Percentiles rank a stretch among this genome's conserved stretches.
These are phyloP conservation scores for Ceriagrion tenellum DNA, from an alignment of 2,888 invertebrate genomes.

Conservation along the genomic window DNA sequence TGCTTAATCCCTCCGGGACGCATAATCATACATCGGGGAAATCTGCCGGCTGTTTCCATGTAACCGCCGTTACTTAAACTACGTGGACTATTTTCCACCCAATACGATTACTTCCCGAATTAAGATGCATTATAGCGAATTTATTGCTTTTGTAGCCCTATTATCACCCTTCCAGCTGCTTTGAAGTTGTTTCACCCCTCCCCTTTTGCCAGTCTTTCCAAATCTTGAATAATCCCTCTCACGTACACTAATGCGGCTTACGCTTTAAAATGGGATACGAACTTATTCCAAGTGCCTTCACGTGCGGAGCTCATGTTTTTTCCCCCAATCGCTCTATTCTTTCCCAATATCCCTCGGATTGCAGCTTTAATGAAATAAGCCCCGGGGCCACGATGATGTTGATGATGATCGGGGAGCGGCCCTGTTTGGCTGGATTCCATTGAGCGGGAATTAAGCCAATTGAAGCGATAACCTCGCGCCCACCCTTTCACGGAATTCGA, in stretches of 20 bases:
- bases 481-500: background rate
- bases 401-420: background rate
- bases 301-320: background rate
- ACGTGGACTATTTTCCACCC: background rate
- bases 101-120: background rate
- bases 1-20: no score
- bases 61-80: background rate
- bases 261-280: background rate
- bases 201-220: background rate
- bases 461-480: background rate
- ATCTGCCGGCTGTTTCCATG: background rate
- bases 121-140: background rate
- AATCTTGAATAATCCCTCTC: conserved; percentile 10
- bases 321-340: background rate
- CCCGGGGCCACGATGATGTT: background rate
- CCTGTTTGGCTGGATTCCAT: conserved; percentile 21
- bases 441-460: conserved; percentile 40
- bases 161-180: background rate
- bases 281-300: background rate
- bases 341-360: conserved; percentile 21
- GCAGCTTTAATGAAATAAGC: conserved; percentile 38
- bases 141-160: background rate
- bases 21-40: background rate
- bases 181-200: background rate
- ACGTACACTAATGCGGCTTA: background rate